phyloP scores from a whole-genome alignment of 2,797 vertebrate species.

The Danionella dracula region DNA sequence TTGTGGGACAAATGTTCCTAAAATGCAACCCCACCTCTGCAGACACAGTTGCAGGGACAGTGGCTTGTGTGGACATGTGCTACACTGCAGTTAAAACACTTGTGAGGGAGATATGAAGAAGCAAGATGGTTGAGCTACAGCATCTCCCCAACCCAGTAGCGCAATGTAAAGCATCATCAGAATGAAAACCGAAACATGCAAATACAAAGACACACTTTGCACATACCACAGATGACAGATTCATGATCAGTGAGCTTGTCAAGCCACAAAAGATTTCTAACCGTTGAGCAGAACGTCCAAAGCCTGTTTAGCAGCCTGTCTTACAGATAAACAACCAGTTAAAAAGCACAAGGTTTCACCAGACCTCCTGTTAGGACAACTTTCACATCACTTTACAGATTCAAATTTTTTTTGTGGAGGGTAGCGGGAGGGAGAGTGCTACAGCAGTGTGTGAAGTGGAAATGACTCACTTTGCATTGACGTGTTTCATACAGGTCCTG shows the following conservation, averaged over 20 bases:
- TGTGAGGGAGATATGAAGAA: constrained; percentile 45
- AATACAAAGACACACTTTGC: background rate
- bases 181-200: constrained; percentile 15
- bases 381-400: no score
- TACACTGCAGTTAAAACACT: constrained; percentile 49
- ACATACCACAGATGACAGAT: background rate
- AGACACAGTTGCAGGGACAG: constrained; percentile 41
- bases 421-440: background rate
- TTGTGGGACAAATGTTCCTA: constrained; percentile 57
- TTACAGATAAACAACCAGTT: background rate
- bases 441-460: background rate
- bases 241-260: background rate
- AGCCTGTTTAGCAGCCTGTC: background rate
- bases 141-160: constrained; percentile 11
- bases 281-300: background rate
- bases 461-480: constrained; percentile 11
- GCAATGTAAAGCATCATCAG: constrained; percentile 19
- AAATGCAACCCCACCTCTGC: constrained; percentile 58
- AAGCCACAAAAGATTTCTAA: background rate
- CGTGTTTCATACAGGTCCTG: background rate
- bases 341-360: background rate
- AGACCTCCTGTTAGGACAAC: background rate
- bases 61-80: constrained; percentile 60
- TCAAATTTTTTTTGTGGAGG: no score
- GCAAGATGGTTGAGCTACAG: background rate